A percentile compares a stretch with the other conserved stretches of the same genome.
Conservation (phyloP, 2,888 invertebrate genomes). For the Phortica okadai region DNA sequence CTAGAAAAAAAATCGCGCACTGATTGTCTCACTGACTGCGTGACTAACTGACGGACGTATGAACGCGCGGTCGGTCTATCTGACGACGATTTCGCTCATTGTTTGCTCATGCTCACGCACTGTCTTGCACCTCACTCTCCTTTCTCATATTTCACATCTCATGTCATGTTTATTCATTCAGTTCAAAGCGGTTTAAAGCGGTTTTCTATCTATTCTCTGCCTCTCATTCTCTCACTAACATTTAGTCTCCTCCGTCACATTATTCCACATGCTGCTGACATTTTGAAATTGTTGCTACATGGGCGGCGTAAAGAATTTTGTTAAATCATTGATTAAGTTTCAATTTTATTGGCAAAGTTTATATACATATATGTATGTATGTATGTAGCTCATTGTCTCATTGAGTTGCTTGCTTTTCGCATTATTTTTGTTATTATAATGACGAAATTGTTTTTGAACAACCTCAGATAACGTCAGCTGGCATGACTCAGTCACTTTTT, state of each 20-base stretch:
- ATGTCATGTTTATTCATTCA: constrained; percentile 27
- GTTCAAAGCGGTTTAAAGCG: constrained; percentile 45
- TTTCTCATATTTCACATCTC: not conserved
- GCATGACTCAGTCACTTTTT: constrained; percentile 25
- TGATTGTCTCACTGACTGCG: not conserved
- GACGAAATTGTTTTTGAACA: constrained; percentile 19
- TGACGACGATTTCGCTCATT: not conserved
- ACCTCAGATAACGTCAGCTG: constrained; percentile 14
- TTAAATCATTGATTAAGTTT: constrained; percentile 33
- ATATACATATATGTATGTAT: not conserved
- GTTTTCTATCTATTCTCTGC: constrained; percentile 30
- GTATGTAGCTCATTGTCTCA: not conserved
- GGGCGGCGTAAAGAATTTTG: constrained; percentile 9
- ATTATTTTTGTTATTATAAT: not conserved
- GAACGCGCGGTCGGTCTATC: not conserved
- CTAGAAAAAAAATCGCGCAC: not conserved
- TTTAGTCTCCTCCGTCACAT: not conserved
- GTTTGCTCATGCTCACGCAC: not conserved
- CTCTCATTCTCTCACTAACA: not conserved
- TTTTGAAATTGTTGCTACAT: not conserved
- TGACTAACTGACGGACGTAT: not conserved
- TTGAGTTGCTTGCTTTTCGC: not conserved
- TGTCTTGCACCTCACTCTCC: not conserved
- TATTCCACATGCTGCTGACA: not conserved
- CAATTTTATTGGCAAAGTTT: constrained; percentile 61